Percentiles rank a stretch among this genome's conserved stretches.
phyloP scores from a whole-genome alignment of 2,888 invertebrate genomes.

The Tipula vernalis region DNA sequence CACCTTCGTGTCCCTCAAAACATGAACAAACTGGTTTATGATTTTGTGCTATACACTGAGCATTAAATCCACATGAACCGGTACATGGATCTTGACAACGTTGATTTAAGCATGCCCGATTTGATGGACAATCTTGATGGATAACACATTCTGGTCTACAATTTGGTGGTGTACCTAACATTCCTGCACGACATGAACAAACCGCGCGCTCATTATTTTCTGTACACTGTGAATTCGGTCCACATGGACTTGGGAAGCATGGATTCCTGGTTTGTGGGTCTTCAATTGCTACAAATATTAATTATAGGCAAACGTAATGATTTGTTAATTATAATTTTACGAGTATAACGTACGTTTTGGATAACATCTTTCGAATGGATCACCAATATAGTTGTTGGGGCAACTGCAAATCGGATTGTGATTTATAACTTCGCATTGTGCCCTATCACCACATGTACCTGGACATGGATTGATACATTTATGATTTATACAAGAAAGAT shows the following conservation, averaged over 20 bases:
- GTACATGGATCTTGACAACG: constrained; percentile 62
- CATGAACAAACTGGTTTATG: constrained; percentile 65
- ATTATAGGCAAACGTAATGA: background rate
- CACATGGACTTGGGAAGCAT: constrained; percentile 63
- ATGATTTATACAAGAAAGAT: constrained; percentile 63
- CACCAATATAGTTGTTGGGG: constrained; percentile 52
- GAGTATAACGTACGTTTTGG: constrained; percentile 27
- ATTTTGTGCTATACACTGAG: constrained; percentile 54
- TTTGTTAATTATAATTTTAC: background rate
- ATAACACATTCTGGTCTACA: constrained; percentile 65
- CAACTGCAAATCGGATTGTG: constrained; percentile 74
- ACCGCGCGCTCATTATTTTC: constrained; percentile 52
- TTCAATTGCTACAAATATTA: constrained; percentile 29
- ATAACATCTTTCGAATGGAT: constrained; percentile 61
- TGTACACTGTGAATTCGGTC: constrained; percentile 62
- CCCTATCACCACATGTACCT: constrained; percentile 63
- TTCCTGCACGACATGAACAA: constrained; percentile 61
- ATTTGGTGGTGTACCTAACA: constrained; percentile 65
- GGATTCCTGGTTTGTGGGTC: constrained; percentile 41
- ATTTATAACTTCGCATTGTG: constrained; percentile 64
- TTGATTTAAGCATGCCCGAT: constrained; percentile 57
- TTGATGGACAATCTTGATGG: constrained; percentile 58
- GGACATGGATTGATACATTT: constrained; percentile 67
- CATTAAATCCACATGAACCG: constrained; percentile 61
- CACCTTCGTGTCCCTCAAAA: constrained; percentile 55